These are phyloP conservation scores for Cyclophora albipunctata DNA, from an alignment of 2,888 invertebrate genomes.

Conservation along the genomic window DNA sequence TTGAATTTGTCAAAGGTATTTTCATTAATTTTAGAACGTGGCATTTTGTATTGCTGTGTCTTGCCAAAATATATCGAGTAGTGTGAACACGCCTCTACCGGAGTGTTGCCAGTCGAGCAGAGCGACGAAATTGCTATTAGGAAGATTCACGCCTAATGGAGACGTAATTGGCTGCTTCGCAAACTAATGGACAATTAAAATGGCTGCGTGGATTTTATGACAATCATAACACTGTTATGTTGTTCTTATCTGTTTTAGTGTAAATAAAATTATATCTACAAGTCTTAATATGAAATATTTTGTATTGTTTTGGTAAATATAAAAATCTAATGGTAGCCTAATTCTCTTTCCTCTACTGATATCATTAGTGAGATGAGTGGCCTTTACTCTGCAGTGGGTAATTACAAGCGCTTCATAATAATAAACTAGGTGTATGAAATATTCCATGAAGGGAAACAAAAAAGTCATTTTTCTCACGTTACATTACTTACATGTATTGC, in stretches of 20 bases:
- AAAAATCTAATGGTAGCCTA: no score
- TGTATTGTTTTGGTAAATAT: background rate
- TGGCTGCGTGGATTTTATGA: conserved; percentile 44
- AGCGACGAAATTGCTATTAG: conserved; percentile 65
- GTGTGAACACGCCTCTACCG: conserved; percentile 14
- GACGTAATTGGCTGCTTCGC: conserved; percentile 68
- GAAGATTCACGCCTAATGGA: conserved; percentile 69
- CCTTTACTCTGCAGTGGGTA: no score
- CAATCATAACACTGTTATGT: conserved; percentile 43
- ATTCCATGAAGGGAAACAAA: no score
- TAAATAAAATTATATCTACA: background rate
- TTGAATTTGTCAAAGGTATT: no score
- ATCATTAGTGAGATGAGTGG: no score
- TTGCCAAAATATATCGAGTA: background rate
- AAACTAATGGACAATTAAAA: conserved; percentile 71
- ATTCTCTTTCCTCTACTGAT: no score
- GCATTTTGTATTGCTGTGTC: no score
- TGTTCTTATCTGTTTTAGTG: conserved; percentile 15
- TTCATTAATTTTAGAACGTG: no score
- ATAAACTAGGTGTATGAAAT: no score
- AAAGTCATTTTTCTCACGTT: no score
- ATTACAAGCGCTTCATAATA: no score
- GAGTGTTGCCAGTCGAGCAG: conserved; percentile 3
- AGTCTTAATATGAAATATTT: background rate
- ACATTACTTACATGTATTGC: no score